A percentile compares a stretch with the other conserved stretches of the same genome.
Evolutionary conservation across 2,888 invertebrate species (phyloP).

Genomic region (Mimachlamys varia): DNA sequence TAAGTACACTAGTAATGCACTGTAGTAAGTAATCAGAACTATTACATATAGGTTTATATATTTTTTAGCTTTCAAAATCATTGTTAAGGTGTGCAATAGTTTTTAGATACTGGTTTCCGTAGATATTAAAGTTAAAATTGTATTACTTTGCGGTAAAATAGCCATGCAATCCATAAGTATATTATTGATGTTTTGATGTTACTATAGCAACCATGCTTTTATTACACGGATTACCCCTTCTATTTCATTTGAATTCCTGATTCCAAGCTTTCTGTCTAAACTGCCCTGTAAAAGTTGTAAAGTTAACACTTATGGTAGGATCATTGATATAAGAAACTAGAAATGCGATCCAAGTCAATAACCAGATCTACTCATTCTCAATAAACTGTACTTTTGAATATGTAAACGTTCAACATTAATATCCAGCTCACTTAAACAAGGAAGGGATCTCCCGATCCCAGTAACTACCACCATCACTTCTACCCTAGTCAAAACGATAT

Average conservation of each 20-base stretch:
- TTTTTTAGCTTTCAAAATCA: no score
- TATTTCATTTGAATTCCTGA: conserved; percentile 15
- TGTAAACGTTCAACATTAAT: no score
- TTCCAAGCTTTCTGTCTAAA: conserved; percentile 15
- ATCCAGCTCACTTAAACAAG: no score
- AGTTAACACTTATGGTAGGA: neutral
- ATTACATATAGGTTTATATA: neutral
- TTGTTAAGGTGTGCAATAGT: no score
- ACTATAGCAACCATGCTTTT: neutral
- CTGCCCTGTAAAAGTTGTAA: neutral
- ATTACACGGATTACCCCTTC: neutral
- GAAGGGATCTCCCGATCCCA: no score
- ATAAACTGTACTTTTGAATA: no score
- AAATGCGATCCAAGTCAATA: no score
- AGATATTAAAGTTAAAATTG: neutral
- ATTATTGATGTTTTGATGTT: neutral
- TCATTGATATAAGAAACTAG: neutral
- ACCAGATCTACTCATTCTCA: no score
- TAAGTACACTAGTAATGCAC: neutral
- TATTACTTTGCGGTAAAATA: neutral
- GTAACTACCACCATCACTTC: no score
- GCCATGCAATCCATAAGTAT: neutral
- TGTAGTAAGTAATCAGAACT: neutral
- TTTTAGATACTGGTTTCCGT: neutral
- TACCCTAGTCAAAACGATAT: no score